Base-by-base conservation (phyloP, 2,797 vertebrate species). In the Platalea minor region DNA sequence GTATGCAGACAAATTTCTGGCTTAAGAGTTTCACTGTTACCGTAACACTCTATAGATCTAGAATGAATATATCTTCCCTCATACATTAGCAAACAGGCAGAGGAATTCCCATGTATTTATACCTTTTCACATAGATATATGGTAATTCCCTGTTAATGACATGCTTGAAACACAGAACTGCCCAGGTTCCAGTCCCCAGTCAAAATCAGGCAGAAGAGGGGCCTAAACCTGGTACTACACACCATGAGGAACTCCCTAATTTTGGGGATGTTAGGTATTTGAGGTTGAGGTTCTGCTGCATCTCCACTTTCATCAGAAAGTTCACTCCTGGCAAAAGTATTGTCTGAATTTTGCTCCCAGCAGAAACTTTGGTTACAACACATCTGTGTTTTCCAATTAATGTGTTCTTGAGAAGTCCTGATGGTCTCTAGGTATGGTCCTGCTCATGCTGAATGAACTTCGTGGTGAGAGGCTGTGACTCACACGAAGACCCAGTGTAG, bases 401-500 rank as follows among this genome's bases (percentile, higher is more conserved):
- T 20, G 9, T 3, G 5, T 46, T 72, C 51, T n/a, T 59, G 64
- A 56, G 35, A 85, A 87, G 13, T 63, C n/a, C 29, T 46, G 15
- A 5, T 35, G 17, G 11, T 28, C 8, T 85, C 24, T 60, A 28
- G 26, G 4, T 28, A 8, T 23, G n/a, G 46, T 64, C 14, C 48
- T 80, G 41, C 29, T 83, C 16, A 20, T 6, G 17, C 8, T 61
- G 67, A 50, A 2, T 37, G 41, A 79, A 23, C 17, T 57, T 35
- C 3, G 1, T 37, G 21, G 12, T 37, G 28, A 51, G 21, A 86
- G 19, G 48, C 1, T 35, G 11, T 17, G 45, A 23, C 11, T 90
- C 31, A 28, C 2, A 0, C 1, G 2, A 64, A 79, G 51, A 37
- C 10, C 11, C n/a, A 28, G 12, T 8, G 19, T 6, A 60, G 26